Evolutionary conservation across 2,888 invertebrate genomes (phyloP), one percentile per base, ranked within the genome.

Genomic region (Acleris holmiana): DNA sequence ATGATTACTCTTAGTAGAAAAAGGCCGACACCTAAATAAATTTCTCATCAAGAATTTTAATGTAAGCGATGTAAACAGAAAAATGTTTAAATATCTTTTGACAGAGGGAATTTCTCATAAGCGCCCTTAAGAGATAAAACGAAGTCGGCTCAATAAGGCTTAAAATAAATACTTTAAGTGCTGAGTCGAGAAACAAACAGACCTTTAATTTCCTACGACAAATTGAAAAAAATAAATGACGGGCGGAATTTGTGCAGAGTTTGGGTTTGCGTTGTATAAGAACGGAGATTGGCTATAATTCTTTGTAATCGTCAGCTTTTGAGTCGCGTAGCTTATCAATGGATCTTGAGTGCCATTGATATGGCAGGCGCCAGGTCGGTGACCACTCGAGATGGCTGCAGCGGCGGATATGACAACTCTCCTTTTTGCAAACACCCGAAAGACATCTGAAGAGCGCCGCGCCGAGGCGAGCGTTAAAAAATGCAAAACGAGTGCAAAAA

Each of bases 371-470:
- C 76, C 82, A 78, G 83, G 82, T 83, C 84, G 82, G 75, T 79
- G 84, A 72, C 80, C 84, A 81, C 83, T 85, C 72, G 82, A 89
- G 86, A 83, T 80, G 71, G 78, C 83, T 74, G 73, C 67, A 21
- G 73, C 75, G 77, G 77, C 78, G 82, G 82, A 84, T 86, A 84
- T 84, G 85, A 86, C 85, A 79, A 84, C 75, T 86, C 83, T 83
- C 81, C 80, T 82, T 88, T 88, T 88, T 87, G 79, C 78, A 72
- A 79, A 82, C 73, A 77, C 72, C 77, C 78, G 76, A 85, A 84
- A 87, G 84, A 84, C 79, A 86, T 88, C 87, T 89, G 85, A 86
- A 88, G 88, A 80, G 84, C 76, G 65, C 69, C 69, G 79, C 76
- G 76, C 74, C 73, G 73, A 71, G 76, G 69, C 74, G 79, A 74